Evolutionary conservation across 2,888 invertebrate genomes (phyloP), one percentile per base, ranked within the genome.

Genomic region (Papilio demoleus): DNA sequence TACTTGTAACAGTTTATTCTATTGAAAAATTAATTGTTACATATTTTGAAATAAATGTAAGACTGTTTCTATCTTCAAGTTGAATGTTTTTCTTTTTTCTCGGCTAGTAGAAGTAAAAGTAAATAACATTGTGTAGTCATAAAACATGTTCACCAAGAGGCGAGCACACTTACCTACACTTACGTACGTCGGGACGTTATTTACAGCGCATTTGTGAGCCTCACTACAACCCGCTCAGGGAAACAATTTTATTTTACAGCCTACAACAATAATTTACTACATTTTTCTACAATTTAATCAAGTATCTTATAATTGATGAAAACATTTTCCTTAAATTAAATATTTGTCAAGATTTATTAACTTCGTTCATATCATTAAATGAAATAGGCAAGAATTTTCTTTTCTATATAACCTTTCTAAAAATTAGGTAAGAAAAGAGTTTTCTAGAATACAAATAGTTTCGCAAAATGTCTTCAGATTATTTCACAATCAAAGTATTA

Each of bases 151-250:
- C 14, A 19, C 6, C 8, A 27, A 27, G 27, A 27, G 27, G 53
- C 53, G 53, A 53, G 53, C 53, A 14, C 24, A 50, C 47, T 50
- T 50, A 6, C 42, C 8, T 45, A 53, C 53, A 53, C 53, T 53
- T 14, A 53, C n/a, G 53, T 53, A 22, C 8, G 53, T 27, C 42
- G 42, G 27, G n/a, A 53, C 53, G 53, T 53, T 8, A 53, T 53
- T 53, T 53, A 53, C 53, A 53, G 27, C 53, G n/a, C 53, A 27
- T 27, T 50, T 53, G 53, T n/a, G 27, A 27, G 53, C 53, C n/a
- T n/a, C n/a, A 17, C 47, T 53, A 53, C 53, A 53, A 53, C 27
- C 5, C 14, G 24, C 27, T n/a, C 53, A 27, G 53, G 27, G 27
- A 53, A 53, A 53, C n/a, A 27, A 6, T n/a, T 53, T 19, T 9